Evolutionary conservation across 2,888 invertebrate genomes (phyloP), one percentile per base, ranked within the genome.

Genomic region (Idaea dimidiata): DNA sequence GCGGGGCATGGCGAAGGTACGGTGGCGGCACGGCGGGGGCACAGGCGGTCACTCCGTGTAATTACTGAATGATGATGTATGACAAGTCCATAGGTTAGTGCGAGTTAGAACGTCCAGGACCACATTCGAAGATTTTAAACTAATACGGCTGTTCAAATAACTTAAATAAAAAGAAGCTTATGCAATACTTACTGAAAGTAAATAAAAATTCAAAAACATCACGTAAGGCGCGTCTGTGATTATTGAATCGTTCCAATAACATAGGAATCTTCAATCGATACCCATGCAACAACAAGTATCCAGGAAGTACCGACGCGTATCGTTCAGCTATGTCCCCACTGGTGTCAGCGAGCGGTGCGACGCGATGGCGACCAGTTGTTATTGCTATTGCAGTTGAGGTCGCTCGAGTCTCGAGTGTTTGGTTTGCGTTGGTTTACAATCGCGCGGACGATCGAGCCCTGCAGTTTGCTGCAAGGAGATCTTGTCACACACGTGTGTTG

Each of bases 401-500:
- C 43, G 43, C 14, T 74, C 82, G 79, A 77, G 76, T 71, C 71
- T 24, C n/a, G n/a, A n/a, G n/a, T n/a, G n/a, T n/a, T n/a, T n/a
- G n/a, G n/a, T n/a, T n/a, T n/a, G n/a, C n/a, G n/a, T 24, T 24
- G 24, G 24, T 71, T 75, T 54, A 71, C 63, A 72, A 79, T 82
- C 84, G 86, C 86, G 74, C 69, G 62, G 65, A 71, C 72, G 74
- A 84, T 83, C 84, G 77, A n/a, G 54, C 16, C 71, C 75, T 79
- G 75, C 75, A 74, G 75, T 73, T 72, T 72, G 77, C 72, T 80
- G 87, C 87, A 89, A 87, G 87, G 79, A 85, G 89, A 89, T 89
- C 86, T 89, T 88, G 89, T 89, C 88, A 87, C 87, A 87, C 87
- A 88, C 82, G 84, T 87, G 83, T 84, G 83, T 76, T 72, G 73